A percentile compares a stretch with the other conserved stretches of the same genome.
Evolutionary conservation across 2,113 vertebrate species (phyloP).

Genomic region (Capreolus pygargus): DNA sequence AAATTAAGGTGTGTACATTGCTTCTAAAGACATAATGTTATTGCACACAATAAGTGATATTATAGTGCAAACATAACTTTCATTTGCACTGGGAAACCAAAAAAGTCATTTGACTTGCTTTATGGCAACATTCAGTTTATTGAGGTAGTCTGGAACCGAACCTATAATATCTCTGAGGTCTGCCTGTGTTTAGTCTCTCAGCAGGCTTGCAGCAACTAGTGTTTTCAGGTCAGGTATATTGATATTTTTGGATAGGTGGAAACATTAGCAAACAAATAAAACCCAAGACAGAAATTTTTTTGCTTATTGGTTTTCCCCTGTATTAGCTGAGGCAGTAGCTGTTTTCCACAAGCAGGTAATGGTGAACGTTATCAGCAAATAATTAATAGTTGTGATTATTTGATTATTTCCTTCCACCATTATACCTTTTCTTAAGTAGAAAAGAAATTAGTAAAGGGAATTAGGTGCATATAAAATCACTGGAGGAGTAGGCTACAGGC

Average conservation of each 20-base stretch:
- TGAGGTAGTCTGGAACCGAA: neutral
- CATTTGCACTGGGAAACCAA: neutral
- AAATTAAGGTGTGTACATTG: neutral
- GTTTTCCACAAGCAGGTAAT: neutral
- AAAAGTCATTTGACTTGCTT: neutral
- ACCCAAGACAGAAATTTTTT: neutral
- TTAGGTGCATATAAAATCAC: neutral
- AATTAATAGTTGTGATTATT: neutral
- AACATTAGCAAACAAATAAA: constrained; percentile 37
- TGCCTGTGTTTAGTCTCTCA: neutral
- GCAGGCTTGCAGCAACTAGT: neutral
- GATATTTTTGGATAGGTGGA: neutral
- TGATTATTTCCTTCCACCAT: neutral
- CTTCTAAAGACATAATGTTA: neutral
- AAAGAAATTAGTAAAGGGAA: neutral
- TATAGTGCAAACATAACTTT: neutral
- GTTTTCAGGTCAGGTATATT: constrained; percentile 12
- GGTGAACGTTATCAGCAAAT: constrained; percentile 14
- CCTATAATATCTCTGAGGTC: neutral
- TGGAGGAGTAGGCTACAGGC: neutral
- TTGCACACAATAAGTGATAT: neutral
- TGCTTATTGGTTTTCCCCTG: neutral
- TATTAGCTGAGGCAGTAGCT: neutral
- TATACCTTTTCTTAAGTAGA: neutral
- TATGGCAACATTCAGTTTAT: neutral